Percentiles rank a stretch among this genome's conserved stretches.
phyloP scores from a whole-genome alignment of 2,797 vertebrate species.

The Acomys russatus region DNA sequence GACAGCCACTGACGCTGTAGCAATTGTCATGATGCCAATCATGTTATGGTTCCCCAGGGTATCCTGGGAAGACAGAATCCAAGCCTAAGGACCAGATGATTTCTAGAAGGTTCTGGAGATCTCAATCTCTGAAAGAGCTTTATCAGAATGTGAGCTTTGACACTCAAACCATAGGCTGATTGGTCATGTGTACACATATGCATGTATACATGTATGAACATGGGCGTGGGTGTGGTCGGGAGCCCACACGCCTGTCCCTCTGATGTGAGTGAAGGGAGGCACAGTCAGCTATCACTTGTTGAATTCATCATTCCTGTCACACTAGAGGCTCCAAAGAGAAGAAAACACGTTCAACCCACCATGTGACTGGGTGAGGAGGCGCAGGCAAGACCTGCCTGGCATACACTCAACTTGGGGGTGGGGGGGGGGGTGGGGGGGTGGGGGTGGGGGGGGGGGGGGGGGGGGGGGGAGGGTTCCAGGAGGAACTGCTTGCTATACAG shows the following conservation, averaged over 20 bases:
- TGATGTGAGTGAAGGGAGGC: not conserved
- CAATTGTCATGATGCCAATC: not conserved
- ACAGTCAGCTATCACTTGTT: not conserved
- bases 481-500: not conserved
- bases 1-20: not conserved
- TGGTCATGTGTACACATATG: not conserved
- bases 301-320: not conserved
- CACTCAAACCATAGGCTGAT: not conserved
- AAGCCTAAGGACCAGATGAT: not conserved
- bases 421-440: no score
- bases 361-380: not conserved
- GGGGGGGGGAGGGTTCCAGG: no score
- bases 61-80: not conserved
- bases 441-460: no score
- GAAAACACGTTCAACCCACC: no score
- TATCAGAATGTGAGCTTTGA: not conserved
- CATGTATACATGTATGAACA: not conserved
- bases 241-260: not conserved
- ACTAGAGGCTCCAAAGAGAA: slow-evolving; percentile 3
- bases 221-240: rapidly evolving
- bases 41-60: not conserved
- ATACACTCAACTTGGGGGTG: no score
- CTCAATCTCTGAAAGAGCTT: not conserved
- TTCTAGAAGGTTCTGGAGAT: not conserved
- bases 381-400: not conserved